These are phyloP conservation scores for Asbolus verrucosus DNA, from an alignment of 1,140 invertebrate species.

Conservation along the genomic window DNA sequence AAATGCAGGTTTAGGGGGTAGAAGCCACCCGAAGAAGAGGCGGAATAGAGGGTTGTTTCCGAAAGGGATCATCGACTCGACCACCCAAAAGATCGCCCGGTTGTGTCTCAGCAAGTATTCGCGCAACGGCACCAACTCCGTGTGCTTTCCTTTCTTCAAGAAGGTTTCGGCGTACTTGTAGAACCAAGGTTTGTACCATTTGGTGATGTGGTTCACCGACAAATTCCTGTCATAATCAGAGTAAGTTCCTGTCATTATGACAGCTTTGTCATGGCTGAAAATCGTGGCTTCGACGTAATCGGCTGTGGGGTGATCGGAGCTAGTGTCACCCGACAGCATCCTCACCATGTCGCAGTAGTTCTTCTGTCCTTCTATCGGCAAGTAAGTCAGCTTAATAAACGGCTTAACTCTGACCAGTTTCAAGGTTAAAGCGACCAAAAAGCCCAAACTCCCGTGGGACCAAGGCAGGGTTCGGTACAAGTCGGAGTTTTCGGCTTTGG, in stretches of 20 bases:
- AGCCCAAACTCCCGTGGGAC: slow-evolving; percentile 71
- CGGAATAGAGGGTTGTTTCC: slow-evolving; percentile 67
- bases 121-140: slow-evolving; percentile 69
- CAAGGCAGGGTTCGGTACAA: slow-evolving; percentile 69
- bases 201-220: slow-evolving; percentile 67
- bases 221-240: slow-evolving; percentile 61
- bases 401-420: slow-evolving; percentile 68
- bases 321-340: slow-evolving; percentile 63
- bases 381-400: slow-evolving; percentile 69
- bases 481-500: slow-evolving; percentile 66
- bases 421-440: slow-evolving; percentile 68
- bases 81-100: slow-evolving; percentile 71
- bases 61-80: slow-evolving; percentile 69
- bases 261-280: slow-evolving; percentile 68
- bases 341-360: slow-evolving; percentile 69
- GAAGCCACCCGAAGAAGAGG: slow-evolving; percentile 64
- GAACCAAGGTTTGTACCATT: slow-evolving; percentile 75
- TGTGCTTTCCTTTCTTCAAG: slow-evolving; percentile 64
- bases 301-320: slow-evolving; percentile 56
- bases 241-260: slow-evolving; percentile 70
- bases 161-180: slow-evolving; percentile 73
- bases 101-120: slow-evolving; percentile 71
- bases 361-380: slow-evolving; percentile 67
- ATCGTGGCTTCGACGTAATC: slow-evolving; percentile 71
- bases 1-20: slow-evolving; percentile 69